Conservation (phyloP, 2,888 invertebrate genomes). For the Conops quadrifasciatus region DNA sequence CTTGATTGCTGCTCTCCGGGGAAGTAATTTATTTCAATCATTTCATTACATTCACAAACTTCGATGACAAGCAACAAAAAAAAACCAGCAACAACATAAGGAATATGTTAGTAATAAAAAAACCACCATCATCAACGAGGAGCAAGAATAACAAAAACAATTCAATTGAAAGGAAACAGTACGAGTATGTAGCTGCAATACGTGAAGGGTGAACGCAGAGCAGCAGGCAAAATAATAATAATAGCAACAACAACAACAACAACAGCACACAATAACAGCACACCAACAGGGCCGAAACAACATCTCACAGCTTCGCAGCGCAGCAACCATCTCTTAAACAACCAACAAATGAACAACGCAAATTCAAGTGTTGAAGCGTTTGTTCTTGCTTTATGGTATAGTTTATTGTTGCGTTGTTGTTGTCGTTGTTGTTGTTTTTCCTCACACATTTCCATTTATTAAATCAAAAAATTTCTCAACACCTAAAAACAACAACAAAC, state of each 20-base stretch:
- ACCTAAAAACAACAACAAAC: constrained; percentile 1
- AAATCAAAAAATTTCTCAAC: constrained; percentile 6
- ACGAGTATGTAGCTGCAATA: no score
- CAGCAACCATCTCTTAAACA: no score
- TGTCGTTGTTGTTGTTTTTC: background rate
- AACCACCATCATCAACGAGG: constrained; percentile 5
- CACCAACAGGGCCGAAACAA: no score
- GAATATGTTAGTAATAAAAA: no score
- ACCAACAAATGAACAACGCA: background rate
- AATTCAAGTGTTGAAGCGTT: constrained; percentile 10
- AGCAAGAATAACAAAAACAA: constrained; percentile 47
- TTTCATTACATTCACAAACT: constrained; percentile 8
- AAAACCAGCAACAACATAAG: constrained; percentile 12
- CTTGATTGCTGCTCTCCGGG: constrained; percentile 41
- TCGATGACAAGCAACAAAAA: background rate
- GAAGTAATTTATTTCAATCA: constrained; percentile 44
- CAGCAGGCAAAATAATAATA: no score
- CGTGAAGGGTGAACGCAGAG: no score
- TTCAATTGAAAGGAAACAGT: background rate
- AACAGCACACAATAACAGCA: background rate
- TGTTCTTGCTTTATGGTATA: background rate
- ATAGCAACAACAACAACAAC: background rate
- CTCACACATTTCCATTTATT: constrained; percentile 17
- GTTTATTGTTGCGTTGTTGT: background rate
- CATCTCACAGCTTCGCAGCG: no score